phyloP scores from a whole-genome alignment of 2,888 invertebrate genomes.

The Smittia sp. region DNA sequence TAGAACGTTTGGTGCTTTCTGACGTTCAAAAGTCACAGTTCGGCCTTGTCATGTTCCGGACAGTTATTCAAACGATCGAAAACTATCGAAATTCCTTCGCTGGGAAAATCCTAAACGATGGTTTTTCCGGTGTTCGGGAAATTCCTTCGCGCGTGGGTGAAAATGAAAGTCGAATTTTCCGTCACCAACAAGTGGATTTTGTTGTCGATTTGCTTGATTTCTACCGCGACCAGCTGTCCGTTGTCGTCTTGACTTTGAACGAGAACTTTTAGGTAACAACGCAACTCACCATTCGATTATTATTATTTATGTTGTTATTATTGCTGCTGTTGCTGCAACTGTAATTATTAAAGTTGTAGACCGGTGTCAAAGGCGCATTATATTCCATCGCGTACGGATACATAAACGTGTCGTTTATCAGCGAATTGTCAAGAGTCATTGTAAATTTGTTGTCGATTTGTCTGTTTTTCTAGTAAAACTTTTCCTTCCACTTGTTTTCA shows the following conservation, averaged over 20 bases:
- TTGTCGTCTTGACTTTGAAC: neutral
- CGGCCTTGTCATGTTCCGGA: neutral
- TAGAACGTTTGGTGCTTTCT: neutral
- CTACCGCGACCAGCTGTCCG: neutral
- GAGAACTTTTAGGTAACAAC: neutral
- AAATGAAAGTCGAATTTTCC: neutral
- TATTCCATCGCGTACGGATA: conserved; percentile 31
- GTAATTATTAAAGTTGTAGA: conserved; percentile 47
- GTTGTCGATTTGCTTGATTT: neutral
- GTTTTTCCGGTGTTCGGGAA: conserved; percentile 4
- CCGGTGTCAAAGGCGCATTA: conserved; percentile 51
- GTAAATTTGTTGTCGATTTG: too few species aligned
- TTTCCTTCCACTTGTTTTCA: neutral
- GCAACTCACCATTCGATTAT: conserved; percentile 25
- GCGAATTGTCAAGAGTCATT: conserved; percentile 36
- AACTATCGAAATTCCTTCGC: conserved; percentile 4
- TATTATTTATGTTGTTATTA: neutral
- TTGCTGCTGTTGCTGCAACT: neutral
- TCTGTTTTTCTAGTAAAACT: neutral
- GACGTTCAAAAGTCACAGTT: neutral
- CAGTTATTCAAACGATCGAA: neutral
- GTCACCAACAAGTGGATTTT: conserved; percentile 6
- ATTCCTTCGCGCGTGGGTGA: conserved; percentile 12
- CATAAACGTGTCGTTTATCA: conserved; percentile 35
- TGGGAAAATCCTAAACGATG: neutral